Evolutionary conservation across 2,888 invertebrate species (phyloP).

Genomic region (Nomada lathburiana): DNA sequence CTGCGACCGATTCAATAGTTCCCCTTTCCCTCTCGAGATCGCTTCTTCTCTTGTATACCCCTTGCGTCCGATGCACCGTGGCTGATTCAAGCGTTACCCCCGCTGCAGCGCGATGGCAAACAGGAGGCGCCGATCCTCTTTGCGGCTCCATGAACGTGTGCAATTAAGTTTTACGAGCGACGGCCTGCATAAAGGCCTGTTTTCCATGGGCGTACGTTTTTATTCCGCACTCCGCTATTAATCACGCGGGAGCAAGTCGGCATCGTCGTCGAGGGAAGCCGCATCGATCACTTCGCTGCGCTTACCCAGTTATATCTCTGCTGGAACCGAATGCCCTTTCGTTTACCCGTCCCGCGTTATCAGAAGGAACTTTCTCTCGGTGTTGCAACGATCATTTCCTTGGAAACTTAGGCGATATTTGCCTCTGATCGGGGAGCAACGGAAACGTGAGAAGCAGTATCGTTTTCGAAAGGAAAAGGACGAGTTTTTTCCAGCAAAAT

Average conservation of each 20-base stretch:
- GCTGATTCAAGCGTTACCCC: neutral
- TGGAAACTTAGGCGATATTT: neutral
- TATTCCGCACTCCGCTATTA: conserved; percentile 15
- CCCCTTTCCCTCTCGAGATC: neutral
- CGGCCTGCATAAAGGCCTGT: conserved; percentile 14
- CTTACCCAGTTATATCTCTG: neutral
- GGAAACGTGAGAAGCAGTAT: neutral
- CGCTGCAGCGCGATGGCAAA: neutral
- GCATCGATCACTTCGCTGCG: conserved; percentile 8
- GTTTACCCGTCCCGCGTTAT: neutral
- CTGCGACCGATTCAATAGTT: neutral
- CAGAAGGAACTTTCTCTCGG: too few species aligned
- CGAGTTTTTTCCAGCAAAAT: neutral
- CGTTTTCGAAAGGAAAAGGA: neutral
- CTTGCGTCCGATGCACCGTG: too few species aligned
- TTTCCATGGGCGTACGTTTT: conserved; percentile 9
- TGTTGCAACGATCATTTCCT: too few species aligned
- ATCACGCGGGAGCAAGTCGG: neutral
- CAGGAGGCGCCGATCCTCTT: conserved; percentile 9
- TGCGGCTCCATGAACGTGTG: conserved; percentile 3
- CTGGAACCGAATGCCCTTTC: neutral
- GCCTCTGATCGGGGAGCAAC: neutral
- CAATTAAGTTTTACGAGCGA: conserved; percentile 24
- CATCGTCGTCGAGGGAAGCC: neutral
- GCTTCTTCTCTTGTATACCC: neutral